These are phyloP conservation scores for Protonibea diacanthus DNA, from an alignment of 2,797 vertebrate genomes.

Conservation along the genomic window DNA sequence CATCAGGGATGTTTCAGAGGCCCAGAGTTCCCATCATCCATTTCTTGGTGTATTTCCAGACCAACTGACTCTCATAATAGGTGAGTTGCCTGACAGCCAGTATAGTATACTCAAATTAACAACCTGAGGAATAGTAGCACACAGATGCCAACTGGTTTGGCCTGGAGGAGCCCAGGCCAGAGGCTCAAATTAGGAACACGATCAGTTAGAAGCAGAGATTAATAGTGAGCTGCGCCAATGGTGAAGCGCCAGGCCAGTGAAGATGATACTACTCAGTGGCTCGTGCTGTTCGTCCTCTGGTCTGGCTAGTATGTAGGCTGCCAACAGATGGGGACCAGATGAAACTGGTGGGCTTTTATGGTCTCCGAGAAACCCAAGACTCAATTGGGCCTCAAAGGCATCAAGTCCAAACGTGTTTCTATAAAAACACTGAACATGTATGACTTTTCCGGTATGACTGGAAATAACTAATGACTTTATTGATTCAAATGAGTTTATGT, in stretches of 20 bases:
- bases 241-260: slow-evolving; percentile 21
- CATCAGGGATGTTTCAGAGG: slow-evolving; percentile 54
- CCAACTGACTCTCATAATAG: slow-evolving; percentile 47
- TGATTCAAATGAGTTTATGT: slow-evolving; percentile 3
- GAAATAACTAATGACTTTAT: not conserved
- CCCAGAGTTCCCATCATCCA: slow-evolving; percentile 49
- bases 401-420: slow-evolving; percentile 29
- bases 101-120: slow-evolving; percentile 45
- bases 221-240: slow-evolving; percentile 31
- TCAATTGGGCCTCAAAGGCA: slow-evolving; percentile 63
- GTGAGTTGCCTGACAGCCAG: slow-evolving; percentile 33
- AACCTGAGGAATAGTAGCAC: slow-evolving; percentile 42
- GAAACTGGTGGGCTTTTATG: slow-evolving; percentile 54
- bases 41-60: slow-evolving; percentile 44
- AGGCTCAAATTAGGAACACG: slow-evolving; percentile 36
- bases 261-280: slow-evolving; percentile 54
- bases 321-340: slow-evolving; percentile 79
- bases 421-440: not conserved
- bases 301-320: slow-evolving; percentile 54
- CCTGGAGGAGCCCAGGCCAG: not conserved
- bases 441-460: not conserved
- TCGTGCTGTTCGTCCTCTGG: slow-evolving; percentile 52
- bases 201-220: slow-evolving; percentile 61
- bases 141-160: slow-evolving; percentile 28
- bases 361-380: slow-evolving; percentile 64